Evolutionary conservation across 2,113 vertebrate species (phyloP).

Genomic region (Ameiurus melas): DNA sequence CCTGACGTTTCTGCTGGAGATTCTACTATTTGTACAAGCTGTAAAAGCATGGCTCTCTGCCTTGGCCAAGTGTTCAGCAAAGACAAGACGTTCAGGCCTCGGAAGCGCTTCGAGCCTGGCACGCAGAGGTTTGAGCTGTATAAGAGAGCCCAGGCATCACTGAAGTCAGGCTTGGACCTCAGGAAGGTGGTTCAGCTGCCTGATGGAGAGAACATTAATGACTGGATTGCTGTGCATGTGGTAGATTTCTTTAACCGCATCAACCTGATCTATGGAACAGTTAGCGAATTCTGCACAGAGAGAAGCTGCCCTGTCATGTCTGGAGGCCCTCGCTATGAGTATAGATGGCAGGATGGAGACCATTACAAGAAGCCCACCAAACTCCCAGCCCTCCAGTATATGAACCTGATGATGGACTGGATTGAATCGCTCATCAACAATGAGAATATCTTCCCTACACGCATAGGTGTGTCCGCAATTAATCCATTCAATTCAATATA

Average conservation of each 20-base stretch:
- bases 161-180: slow-evolving; percentile 93
- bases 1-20: neutral
- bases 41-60: slow-evolving; percentile 84
- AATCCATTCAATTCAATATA: neutral
- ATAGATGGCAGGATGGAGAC: slow-evolving; percentile 93
- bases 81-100: slow-evolving; percentile 93
- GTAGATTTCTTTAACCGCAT: slow-evolving; percentile 99
- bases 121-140: slow-evolving; percentile 95
- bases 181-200: slow-evolving; percentile 91
- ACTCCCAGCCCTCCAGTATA: slow-evolving; percentile 89
- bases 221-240: slow-evolving; percentile 95
- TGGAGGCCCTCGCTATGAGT: slow-evolving; percentile 90
- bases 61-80: slow-evolving; percentile 97
- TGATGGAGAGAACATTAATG: slow-evolving; percentile 85
- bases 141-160: slow-evolving; percentile 94
- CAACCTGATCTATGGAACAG: slow-evolving; percentile 97
- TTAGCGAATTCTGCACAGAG: slow-evolving; percentile 90
- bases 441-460: slow-evolving; percentile 92
- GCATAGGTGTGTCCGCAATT: slow-evolving; percentile 82
- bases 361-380: slow-evolving; percentile 92
- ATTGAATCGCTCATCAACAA: slow-evolving; percentile 95
- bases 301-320: slow-evolving; percentile 94
- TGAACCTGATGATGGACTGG: slow-evolving; percentile 97
- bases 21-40: slow-evolving; percentile 42
- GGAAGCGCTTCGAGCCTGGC: slow-evolving; percentile 91